Base-by-base conservation (phyloP, 2,888 invertebrate genomes). In the Oligia strigilis region DNA sequence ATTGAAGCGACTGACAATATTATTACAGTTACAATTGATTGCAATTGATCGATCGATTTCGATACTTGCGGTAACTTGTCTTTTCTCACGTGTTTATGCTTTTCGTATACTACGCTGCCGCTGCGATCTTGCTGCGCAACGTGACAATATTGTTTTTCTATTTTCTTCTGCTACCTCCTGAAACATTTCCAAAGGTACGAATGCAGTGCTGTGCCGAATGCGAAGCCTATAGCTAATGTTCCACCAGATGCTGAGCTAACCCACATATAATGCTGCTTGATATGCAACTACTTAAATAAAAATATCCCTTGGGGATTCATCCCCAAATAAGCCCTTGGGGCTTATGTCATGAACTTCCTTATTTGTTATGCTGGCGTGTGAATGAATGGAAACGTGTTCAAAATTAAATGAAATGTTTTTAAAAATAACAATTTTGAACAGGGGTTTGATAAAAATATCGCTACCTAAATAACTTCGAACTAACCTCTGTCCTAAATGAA, bases 191-290 rank as follows among this genome's bases (percentile, higher is more conserved):
- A n/a, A 60, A 2, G 29, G 4, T 43, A 14, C 1, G 8, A 13
- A n/a, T n/a, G 19, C 71, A 60, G 19, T 46, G 36, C 36, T 17
- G 46, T 36, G 29, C 29, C 23, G 17, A 72, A 72, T 60, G 72
- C 23, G 6, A 75, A 52, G 52, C 72, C 5, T 60, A 77, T n/a
- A 65, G 40, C 78, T 17, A 78, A 52, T 62, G 29, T 23, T 40
- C 4, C 5, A 17, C 17, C 17, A 58, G 36, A 52, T 49, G 13
- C 52, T 77, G 11, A 58, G n/a, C n/a, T 17, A 52, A 17, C 29
- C n/a, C 4, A 9, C 17, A 14, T 52, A 17, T 17, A 55, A 55
- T 55, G 55, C 55, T n/a, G n/a, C n/a, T n/a, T n/a, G n/a, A 60
- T 60, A 58, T n/a, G 13, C 13, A 29, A 29, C 49, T 69, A 29